Evolutionary conservation across 2,888 invertebrate genomes (phyloP).

Genomic region (Pollenia amentaria): DNA sequence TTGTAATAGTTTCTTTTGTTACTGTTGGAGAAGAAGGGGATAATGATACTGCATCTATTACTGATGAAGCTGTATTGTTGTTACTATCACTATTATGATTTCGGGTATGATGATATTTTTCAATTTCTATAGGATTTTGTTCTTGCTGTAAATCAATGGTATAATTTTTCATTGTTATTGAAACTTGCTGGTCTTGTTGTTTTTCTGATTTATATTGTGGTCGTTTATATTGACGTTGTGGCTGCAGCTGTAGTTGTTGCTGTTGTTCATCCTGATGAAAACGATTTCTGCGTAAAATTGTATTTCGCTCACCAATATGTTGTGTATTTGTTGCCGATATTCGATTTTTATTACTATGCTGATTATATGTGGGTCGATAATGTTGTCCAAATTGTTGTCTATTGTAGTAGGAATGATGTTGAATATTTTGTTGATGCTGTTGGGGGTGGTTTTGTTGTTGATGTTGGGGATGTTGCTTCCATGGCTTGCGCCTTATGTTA

Average conservation of each 20-base stretch:
- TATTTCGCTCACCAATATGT: slow-evolving; percentile 45
- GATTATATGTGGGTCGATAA: slow-evolving; percentile 56
- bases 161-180: slow-evolving; percentile 57
- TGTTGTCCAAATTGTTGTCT: slow-evolving; percentile 69
- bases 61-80: slow-evolving; percentile 60
- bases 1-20: slow-evolving; percentile 42
- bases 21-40: slow-evolving; percentile 7
- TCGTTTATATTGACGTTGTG: slow-evolving; percentile 55
- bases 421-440: slow-evolving; percentile 59
- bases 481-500: slow-evolving; percentile 78
- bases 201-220: slow-evolving; percentile 57
- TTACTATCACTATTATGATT: slow-evolving; percentile 34
- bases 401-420: slow-evolving; percentile 65
- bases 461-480: slow-evolving; percentile 79
- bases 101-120: slow-evolving; percentile 46
- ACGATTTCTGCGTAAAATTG: slow-evolving; percentile 75
- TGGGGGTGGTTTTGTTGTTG: slow-evolving; percentile 68
- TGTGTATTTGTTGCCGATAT: slow-evolving; percentile 32
- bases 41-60: slow-evolving; percentile 21
- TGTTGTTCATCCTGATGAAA: slow-evolving; percentile 72
- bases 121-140: slow-evolving; percentile 50
- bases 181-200: slow-evolving; percentile 33
- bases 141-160: slow-evolving; percentile 54
- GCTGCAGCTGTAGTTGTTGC: slow-evolving; percentile 17
- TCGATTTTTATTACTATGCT: slow-evolving; percentile 59